These are phyloP conservation scores for Semnopithecus entellus DNA, from an alignment of 2,113 vertebrate species.

Conservation along the genomic window DNA sequence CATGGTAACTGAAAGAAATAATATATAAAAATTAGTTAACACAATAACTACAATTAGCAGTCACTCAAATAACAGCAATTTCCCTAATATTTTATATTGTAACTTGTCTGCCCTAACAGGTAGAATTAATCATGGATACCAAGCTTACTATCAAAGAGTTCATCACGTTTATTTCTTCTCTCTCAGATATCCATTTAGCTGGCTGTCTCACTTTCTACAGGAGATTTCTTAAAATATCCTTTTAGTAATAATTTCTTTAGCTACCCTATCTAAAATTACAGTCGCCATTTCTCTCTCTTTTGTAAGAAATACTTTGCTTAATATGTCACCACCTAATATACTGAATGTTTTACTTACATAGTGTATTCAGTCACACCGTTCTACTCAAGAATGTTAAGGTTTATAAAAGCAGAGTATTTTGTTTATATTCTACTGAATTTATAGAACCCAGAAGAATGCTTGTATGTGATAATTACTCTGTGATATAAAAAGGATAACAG, in stretches of 20 bases:
- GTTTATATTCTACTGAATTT: background rate
- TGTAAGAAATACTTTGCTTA: background rate
- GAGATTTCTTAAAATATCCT: background rate
- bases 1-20: background rate
- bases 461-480: background rate
- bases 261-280: background rate
- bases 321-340: background rate
- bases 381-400: background rate
- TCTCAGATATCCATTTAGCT: background rate
- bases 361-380: background rate
- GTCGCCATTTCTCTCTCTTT: rapidly evolving
- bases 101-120: background rate
- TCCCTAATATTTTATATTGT: background rate
- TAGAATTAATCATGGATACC: background rate
- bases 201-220: background rate
- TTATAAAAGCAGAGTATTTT: background rate
- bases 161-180: background rate
- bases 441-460: background rate
- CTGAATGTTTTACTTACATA: background rate
- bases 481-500: background rate
- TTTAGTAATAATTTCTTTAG: background rate
- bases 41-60: background rate
- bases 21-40: background rate
- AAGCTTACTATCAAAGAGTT: background rate
- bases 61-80: background rate